Evolutionary conservation across 2,113 vertebrate species (phyloP), one percentile per base, ranked within the genome.

Genomic region (Cryptotis parvus): DNA sequence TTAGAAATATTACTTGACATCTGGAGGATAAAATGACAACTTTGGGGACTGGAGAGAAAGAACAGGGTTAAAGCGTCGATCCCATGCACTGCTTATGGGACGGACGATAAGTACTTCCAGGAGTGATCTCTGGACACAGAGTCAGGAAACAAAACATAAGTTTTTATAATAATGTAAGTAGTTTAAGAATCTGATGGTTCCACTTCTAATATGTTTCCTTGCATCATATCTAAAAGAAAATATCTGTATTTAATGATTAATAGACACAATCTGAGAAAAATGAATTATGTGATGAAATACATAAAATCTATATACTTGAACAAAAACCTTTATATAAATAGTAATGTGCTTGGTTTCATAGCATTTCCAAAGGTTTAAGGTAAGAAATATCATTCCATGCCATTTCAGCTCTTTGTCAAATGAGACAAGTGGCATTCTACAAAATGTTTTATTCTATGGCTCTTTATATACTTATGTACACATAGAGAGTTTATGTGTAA

Each of bases 401-500:
- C 27, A 61, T 82, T 82, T 83, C 2, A 45, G 72, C 6, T 14
- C 6, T 66, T 94, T 73, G 3, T 4, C 29, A 92, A 49, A 33
- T 11, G 3, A 18, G 14, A 83, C 22, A 82, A 63, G 2, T 24
- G 10, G 10, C 43, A 6, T 31, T 33, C 9, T 80, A 88, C 24
- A 84, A 84, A 49, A 3, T 4, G 41, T 72, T 72, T 33, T 55
- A 3, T 80, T 91, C 35, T 63, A 20, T 12, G 61, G n/a, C 20
- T 3, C 27, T 35, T 20, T 80, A 80, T 29, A 0, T 66, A 84
- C 9, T 75, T 6, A 1, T n/a, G 45, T 49, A 72, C 2, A 4
- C 12, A 75, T 39, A 76, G 45, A 49, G 87, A 87, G 15, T 91
- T 89, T 61, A 61, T 33, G 88, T 9, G 4, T 80, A 72, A 92